These are phyloP conservation scores for Tiliacea aurago DNA, from an alignment of 2,888 invertebrate species.

Conservation along the genomic window DNA sequence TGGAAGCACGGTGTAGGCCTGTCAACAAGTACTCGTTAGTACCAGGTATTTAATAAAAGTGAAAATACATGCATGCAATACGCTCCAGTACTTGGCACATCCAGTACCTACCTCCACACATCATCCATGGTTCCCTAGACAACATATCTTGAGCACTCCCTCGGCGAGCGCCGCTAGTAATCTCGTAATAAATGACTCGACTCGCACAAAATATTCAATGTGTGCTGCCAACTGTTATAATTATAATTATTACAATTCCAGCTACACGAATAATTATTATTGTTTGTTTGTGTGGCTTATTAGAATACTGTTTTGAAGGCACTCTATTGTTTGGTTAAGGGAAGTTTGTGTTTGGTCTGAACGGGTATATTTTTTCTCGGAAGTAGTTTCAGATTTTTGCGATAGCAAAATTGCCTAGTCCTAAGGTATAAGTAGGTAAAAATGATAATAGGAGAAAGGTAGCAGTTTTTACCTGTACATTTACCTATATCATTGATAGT, in stretches of 20 bases:
- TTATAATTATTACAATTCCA: slow-evolving; percentile 53
- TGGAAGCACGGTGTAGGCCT: no score
- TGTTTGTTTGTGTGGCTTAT: slow-evolving; percentile 47
- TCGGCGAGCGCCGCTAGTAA: slow-evolving; percentile 77
- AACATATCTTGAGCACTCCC: slow-evolving; percentile 71
- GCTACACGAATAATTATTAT: slow-evolving; percentile 56
- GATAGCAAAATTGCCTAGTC: not conserved
- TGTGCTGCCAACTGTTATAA: slow-evolving; percentile 57
- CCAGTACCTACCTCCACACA: slow-evolving; percentile 40
- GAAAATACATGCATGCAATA: not conserved
- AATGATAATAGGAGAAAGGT: not conserved
- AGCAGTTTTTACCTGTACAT: not conserved
- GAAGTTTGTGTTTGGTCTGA: not conserved
- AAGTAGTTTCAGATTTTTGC: not conserved
- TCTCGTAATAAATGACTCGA: slow-evolving; percentile 81
- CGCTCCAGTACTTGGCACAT: slow-evolving; percentile 11
- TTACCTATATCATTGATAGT: not conserved
- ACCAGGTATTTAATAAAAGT: not conserved
- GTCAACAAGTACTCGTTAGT: not conserved
- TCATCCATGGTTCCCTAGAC: slow-evolving; percentile 67
- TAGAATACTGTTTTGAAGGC: slow-evolving; percentile 23
- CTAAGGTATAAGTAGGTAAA: no score
- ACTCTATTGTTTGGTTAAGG: not conserved
- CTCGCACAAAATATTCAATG: slow-evolving; percentile 70
- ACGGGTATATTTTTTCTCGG: not conserved